Base-by-base conservation (phyloP, 2,113 vertebrate genomes). In the Notiomystis cincta region DNA sequence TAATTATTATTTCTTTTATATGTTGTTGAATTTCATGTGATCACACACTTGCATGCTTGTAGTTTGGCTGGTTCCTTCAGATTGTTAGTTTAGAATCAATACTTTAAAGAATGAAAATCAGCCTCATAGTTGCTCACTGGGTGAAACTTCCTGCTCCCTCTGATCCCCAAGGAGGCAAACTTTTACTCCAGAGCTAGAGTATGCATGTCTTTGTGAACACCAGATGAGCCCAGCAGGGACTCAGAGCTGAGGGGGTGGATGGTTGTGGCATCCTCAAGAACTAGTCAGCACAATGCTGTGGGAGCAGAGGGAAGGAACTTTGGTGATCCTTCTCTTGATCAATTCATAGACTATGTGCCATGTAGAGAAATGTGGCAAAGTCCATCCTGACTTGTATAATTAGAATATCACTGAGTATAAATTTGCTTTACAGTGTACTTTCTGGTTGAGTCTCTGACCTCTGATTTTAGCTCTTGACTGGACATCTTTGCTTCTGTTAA, bases 241-340 rank as follows among this genome's bases (percentile, higher is more conserved):
- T 82, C 37, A 13, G 66, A 66, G 50, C 44, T 64, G 28, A 64
- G 44, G 66, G 28, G 70, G 31, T 22, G 35, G 13, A 22, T 37
- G 33, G 25, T 47, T 0, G 0, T 61, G 45, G 17, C 15, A 31
- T 50, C 27, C 35, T 60, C 24, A 19, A n/a, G 60, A 82, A 22
- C 40, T 37, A 31, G 5, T n/a, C 54, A 85, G 35, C 33, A 51
- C 45, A 33, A 1, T 35, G 42, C 54, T 28, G 6, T 70, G 40
- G 30, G 38, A 48, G 12, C 22, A 71, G 53, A 40, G 35, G 42
- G 33, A 85, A 51, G 25, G 58, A 60, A 51, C n/a, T 69, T 50
- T 38, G 56, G 60, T 79, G 60, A 75, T 56, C 13, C 31, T 65
- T 73, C 64, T 71, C 87, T 84, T 72, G 44, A 64, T 77, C 45